Base-by-base conservation (phyloP, 2,888 invertebrate species). In the Brenthis hecate region DNA sequence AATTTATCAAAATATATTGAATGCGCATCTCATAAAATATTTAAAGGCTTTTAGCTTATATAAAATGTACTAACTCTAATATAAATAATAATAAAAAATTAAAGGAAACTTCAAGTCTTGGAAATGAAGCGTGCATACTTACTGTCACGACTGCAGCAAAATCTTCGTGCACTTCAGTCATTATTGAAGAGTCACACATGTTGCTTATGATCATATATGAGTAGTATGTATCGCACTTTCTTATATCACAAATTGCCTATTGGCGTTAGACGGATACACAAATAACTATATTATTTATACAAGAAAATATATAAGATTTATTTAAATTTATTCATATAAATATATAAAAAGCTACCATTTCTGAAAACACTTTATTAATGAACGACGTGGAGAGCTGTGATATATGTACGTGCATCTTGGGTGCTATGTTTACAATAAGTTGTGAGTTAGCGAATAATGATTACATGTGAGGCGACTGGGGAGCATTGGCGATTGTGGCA, bases 131-230 rank as follows among this genome's bases (percentile, higher is more conserved):
- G 6, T n/a, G 16, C 16, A 13, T 64, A 69, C 70, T 68, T 54
- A 69, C 68, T 19, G 65, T 51, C 1, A 68, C 19, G 8, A 63
- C 50, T 48, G 71, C 63, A 14, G 66, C 66, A 43, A 71, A 69
- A 53, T 72, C 72, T 47, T 66, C 66, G 13, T 66, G 66, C n/a
- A 72, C 51, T 57, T 72, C 69, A 13, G 64, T 64, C 51, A 69
- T 66, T 19, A 23, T 62, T 2, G 47, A 54, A 14, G 69, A 54
- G 19, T 69, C 72, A 36, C 65, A 69, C 69, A 72, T 67, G 13
- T 19, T 62, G 32, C 16, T n/a, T 13, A 53, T 23, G 28, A 48
- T 62, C 32, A 62, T 53, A 23, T 28, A 3, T 11, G n/a, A 43
- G 51, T 53, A 53, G 8, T 2, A 13, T 60, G 11, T 57, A 62